A percentile compares a stretch with the other conserved stretches of the same genome.
Evolutionary conservation across 2,113 vertebrate genomes (phyloP).

Genomic region (Isurus oxyrinchus): DNA sequence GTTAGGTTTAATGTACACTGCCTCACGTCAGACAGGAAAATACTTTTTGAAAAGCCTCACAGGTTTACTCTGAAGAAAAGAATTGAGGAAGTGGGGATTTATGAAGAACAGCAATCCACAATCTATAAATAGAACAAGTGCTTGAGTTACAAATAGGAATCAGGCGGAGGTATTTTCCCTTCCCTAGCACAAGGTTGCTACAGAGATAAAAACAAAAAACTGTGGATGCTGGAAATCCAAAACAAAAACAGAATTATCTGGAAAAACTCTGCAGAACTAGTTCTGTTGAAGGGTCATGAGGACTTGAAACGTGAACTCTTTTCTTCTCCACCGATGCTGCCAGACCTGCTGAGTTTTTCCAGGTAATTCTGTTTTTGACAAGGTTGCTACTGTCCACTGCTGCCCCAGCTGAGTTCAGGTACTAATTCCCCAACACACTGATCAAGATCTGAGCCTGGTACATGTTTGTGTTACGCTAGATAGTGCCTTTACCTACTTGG

Average conservation of each 20-base stretch:
- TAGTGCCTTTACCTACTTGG: background rate
- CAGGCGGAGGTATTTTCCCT: background rate
- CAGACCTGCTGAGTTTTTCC: too few relatives aligned
- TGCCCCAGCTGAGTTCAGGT: background rate
- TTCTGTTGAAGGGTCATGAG: too few relatives aligned
- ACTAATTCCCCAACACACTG: background rate
- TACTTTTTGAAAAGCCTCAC: background rate
- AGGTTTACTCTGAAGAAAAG: background rate
- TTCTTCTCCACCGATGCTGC: too few relatives aligned
- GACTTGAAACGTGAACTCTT: too few relatives aligned
- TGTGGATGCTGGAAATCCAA: too few relatives aligned
- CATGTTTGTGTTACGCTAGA: too few relatives aligned
- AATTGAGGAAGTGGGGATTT: background rate
- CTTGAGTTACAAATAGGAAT: background rate
- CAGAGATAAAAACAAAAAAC: too few relatives aligned
- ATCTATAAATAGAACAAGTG: background rate
- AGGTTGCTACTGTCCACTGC: too few relatives aligned
- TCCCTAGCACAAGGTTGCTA: background rate
- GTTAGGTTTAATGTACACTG: background rate
- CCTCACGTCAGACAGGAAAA: background rate
- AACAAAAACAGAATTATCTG: too few relatives aligned
- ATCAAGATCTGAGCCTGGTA: background rate
- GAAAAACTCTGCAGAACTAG: too few relatives aligned
- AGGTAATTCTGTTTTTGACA: too few relatives aligned
- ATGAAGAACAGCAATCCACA: background rate